These are phyloP conservation scores for Paedocypris sp. DNA, from an alignment of 2,113 vertebrate genomes.

Conservation along the genomic window DNA sequence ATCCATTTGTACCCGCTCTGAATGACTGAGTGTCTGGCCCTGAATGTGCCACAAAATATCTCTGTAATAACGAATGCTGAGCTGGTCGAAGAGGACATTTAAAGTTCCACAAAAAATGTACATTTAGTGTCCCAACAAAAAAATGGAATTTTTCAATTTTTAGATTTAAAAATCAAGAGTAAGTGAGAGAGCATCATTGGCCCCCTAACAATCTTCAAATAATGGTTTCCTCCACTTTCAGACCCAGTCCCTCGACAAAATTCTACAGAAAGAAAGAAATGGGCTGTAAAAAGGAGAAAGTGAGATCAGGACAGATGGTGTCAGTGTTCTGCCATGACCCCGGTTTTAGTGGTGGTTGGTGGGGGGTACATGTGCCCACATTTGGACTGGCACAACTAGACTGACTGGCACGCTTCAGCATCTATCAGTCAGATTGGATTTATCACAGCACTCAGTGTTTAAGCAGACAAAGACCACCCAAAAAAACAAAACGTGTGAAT, in stretches of 20 bases:
- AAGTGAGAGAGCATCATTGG: no score
- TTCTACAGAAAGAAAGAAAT: slow-evolving; percentile 39
- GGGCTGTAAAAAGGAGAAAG: slow-evolving; percentile 40
- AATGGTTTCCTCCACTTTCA: background rate
- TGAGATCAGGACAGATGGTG: slow-evolving; percentile 48
- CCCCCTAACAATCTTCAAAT: no score
- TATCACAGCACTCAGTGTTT: slow-evolving; percentile 45
- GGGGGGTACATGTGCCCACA: slow-evolving; percentile 29
- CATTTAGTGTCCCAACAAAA: no score
- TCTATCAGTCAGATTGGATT: slow-evolving; percentile 31
- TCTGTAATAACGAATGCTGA: background rate
- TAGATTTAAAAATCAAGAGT: no score
- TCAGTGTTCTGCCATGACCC: slow-evolving; percentile 45
- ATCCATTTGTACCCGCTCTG: background rate
- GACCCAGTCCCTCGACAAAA: slow-evolving; percentile 36
- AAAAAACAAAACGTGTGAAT: slow-evolving; percentile 12
- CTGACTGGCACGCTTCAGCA: slow-evolving; percentile 7
- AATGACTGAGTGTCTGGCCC: background rate
- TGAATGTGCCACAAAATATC: background rate
- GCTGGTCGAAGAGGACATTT: no score
- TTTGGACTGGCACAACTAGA: slow-evolving; percentile 14
- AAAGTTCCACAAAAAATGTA: no score
- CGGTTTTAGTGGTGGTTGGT: no score
- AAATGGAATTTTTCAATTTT: no score
- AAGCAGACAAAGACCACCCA: slow-evolving; percentile 29